These are phyloP conservation scores for Eretmochelys imbricata DNA, from an alignment of 2,113 vertebrate genomes.

Conservation along the genomic window DNA sequence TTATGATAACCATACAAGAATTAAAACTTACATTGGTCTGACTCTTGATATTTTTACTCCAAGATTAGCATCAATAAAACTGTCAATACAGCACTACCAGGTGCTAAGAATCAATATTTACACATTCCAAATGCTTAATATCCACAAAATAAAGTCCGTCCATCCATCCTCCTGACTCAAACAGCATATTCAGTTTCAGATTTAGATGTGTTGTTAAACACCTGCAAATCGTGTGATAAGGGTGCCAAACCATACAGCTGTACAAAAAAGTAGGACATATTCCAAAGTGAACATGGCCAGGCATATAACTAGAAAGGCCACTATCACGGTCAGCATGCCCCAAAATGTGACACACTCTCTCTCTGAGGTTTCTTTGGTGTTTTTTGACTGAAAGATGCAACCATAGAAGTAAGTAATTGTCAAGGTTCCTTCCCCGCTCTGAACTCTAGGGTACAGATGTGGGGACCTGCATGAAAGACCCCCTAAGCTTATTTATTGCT, in stretches of 20 bases:
- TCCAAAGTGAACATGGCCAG: rapidly evolving
- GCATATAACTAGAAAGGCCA: rapidly evolving
- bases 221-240: no score
- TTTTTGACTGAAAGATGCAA: rapidly evolving
- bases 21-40: not conserved
- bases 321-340: rapidly evolving
- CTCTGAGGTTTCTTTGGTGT: rapidly evolving
- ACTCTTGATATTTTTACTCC: not conserved
- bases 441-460: no score
- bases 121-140: not conserved
- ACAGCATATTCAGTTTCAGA: not conserved
- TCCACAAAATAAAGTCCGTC: not conserved
- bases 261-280: not conserved
- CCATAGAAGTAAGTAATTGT: not conserved
- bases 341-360: rapidly evolving
- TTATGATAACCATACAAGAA: not conserved
- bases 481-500: no score
- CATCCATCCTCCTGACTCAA: not conserved
- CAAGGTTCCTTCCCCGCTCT: no score
- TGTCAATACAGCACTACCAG: not conserved
- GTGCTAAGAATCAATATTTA: not conserved
- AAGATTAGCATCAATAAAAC: not conserved
- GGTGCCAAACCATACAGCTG: not conserved
- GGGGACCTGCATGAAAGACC: no score
- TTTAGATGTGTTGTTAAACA: not conserved